Percentiles rank a stretch among this genome's conserved stretches.
phyloP scores from a whole-genome alignment of 2,113 vertebrate species.

The Reinhardtius hippoglossoides region DNA sequence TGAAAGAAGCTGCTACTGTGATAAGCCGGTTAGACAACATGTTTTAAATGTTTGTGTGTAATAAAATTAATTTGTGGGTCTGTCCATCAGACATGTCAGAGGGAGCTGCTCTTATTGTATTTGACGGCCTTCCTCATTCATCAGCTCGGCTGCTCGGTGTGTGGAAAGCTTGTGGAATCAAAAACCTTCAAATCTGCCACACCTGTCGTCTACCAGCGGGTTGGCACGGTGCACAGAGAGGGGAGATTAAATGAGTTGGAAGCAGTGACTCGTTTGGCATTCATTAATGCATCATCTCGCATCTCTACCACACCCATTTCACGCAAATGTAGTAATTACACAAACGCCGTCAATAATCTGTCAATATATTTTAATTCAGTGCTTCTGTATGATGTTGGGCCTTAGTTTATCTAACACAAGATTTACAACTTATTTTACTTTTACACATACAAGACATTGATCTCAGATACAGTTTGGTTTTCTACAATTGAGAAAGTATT shows the following conservation, averaged over 20 bases:
- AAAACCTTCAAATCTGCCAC: conserved; percentile 17
- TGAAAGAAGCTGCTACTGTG: background rate
- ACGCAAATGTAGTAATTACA: background rate
- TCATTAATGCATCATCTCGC: background rate
- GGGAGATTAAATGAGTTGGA: too few species aligned
- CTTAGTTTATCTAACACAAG: background rate
- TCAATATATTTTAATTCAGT: too few species aligned
- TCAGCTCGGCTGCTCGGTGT: conserved; percentile 7
- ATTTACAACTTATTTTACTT: background rate
- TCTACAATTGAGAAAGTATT: background rate
- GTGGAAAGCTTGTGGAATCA: conserved; percentile 22
- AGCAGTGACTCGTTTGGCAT: background rate
- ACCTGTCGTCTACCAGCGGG: conserved; percentile 5
- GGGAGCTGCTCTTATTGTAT: conserved; percentile 10
- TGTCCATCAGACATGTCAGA: conserved; percentile 16
- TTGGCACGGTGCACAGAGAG: background rate
- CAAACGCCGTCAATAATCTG: background rate
- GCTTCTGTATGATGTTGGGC: background rate
- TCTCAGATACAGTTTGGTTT: conserved; percentile 6
- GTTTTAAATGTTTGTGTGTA: background rate
- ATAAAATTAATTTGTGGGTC: background rate
- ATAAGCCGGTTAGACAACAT: background rate
- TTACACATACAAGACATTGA: conserved; percentile 5
- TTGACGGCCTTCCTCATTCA: conserved; percentile 25
- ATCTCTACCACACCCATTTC: background rate